These are phyloP conservation scores for Platycercus adscitus DNA, from an alignment of 2,113 vertebrate genomes.

Conservation along the genomic window DNA sequence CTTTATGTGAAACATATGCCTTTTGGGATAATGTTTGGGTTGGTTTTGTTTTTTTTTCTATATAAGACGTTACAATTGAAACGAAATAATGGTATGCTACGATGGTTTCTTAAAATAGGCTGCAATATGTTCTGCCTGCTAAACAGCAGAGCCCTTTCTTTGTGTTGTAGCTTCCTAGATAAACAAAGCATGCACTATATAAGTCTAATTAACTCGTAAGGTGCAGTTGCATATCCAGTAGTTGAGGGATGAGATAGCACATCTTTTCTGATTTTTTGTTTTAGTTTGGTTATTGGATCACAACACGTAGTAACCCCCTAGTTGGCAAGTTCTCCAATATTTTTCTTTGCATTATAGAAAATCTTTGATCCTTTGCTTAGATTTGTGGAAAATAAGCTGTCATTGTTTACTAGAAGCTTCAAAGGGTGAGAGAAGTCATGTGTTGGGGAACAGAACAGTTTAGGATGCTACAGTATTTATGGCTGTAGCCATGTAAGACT, in stretches of 20 bases:
- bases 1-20: background rate
- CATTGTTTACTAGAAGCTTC: background rate
- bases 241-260: background rate
- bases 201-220: background rate
- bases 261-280: background rate
- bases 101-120: conserved; percentile 2
- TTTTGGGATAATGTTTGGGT: background rate
- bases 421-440: background rate
- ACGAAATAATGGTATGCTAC: background rate
- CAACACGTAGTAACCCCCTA: background rate
- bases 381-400: background rate
- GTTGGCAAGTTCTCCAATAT: background rate
- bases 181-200: background rate
- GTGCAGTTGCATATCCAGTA: background rate
- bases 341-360: background rate
- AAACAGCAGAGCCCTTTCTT: background rate
- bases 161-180: background rate
- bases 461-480: background rate
- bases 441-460: background rate
- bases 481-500: background rate
- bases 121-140: background rate
- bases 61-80: background rate
- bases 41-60: background rate
- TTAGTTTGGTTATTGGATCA: background rate
- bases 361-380: background rate